phyloP scores from a whole-genome alignment of 1,140 invertebrate genomes.

The Drosophila lacertosa region DNA sequence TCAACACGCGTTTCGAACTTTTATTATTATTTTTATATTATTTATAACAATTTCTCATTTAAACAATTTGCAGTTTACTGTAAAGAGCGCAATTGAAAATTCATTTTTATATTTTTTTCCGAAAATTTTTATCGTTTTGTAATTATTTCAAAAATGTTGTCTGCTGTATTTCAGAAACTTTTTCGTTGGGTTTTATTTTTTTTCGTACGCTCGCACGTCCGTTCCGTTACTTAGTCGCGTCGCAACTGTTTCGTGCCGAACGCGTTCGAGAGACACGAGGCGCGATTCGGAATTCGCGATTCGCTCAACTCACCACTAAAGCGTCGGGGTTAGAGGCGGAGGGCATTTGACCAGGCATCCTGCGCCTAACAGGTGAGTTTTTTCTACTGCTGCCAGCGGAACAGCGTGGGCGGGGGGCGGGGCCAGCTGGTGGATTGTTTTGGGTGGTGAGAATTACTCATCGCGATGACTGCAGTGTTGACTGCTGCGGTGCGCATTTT shows the following conservation, averaged over 20 bases:
- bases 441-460: conserved; percentile 59
- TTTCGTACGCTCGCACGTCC: conserved; percentile 57
- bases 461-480: conserved; percentile 75
- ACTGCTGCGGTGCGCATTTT: conserved; percentile 68
- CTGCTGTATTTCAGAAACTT: conserved; percentile 31
- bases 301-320: conserved; percentile 53
- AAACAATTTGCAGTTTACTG: not conserved
- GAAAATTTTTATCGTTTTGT: conserved; percentile 30
- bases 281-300: not conserved
- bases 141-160: conserved; percentile 47
- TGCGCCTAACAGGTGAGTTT: conserved; percentile 75
- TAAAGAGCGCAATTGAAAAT: not conserved
- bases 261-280: conserved; percentile 22
- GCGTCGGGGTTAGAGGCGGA: not conserved
- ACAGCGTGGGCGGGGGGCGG: conserved; percentile 16
- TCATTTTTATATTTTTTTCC: conserved; percentile 21
- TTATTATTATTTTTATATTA: conserved; percentile 3
- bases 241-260: conserved; percentile 62
- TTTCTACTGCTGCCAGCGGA: conserved; percentile 37
- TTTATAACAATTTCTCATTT: not conserved
- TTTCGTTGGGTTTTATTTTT: conserved; percentile 12
- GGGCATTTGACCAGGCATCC: conserved; percentile 44
- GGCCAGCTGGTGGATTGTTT: conserved; percentile 10
- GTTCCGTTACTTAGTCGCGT: conserved; percentile 72
- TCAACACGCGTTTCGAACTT: conserved; percentile 11